These are phyloP conservation scores for Abrostola triplasia DNA, from an alignment of 2,888 invertebrate species.

Conservation along the genomic window DNA sequence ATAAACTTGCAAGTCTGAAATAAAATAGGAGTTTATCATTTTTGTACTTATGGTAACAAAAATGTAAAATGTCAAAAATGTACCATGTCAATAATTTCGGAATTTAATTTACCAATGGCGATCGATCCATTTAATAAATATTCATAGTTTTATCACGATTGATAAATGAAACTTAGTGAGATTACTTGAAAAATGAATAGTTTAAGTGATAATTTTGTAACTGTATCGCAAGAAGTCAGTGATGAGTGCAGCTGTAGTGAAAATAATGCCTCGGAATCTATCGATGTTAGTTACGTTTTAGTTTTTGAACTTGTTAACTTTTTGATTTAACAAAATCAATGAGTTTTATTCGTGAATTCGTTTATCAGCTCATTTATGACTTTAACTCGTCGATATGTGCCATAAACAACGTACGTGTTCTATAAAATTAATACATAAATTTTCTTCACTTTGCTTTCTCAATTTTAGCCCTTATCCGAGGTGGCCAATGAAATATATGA, in stretches of 20 bases:
- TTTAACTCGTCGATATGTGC: too few relatives aligned
- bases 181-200: slow-evolving; percentile 19
- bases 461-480: slow-evolving; percentile 39
- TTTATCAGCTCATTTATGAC: too few relatives aligned
- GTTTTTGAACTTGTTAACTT: not conserved
- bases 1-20: too few relatives aligned
- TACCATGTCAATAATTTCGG: slow-evolving; percentile 41
- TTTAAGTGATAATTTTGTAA: slow-evolving; percentile 5
- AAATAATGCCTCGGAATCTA: slow-evolving; percentile 4
- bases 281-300: slow-evolving; percentile 36
- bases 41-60: not conserved
- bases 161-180: slow-evolving; percentile 13
- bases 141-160: not conserved
- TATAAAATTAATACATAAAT: too few relatives aligned
- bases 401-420: too few relatives aligned
- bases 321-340: not conserved
- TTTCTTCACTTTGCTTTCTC: too few relatives aligned
- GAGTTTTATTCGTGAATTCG: too few relatives aligned
- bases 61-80: slow-evolving; percentile 15
- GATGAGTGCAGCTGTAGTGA: slow-evolving; percentile 2
- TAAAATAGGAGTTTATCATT: not conserved
- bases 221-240: not conserved
- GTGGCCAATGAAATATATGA: not conserved
- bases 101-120: not conserved
- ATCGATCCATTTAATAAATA: slow-evolving; percentile 7